Conservation (phyloP, 2,797 vertebrate genomes). For the Spheniscus humboldti region DNA sequence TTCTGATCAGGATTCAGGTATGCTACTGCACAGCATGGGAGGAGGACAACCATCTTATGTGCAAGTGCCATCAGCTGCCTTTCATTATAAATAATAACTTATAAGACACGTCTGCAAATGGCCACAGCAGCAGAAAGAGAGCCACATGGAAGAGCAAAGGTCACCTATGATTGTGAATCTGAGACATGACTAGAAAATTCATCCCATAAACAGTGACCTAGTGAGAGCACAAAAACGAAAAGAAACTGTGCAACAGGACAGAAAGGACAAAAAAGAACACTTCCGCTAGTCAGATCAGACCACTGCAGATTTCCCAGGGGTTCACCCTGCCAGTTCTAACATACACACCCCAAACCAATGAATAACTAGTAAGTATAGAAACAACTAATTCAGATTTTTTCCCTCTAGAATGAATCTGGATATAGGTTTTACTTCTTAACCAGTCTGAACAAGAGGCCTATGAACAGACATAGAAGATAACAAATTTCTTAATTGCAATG, state of each 20-base stretch:
- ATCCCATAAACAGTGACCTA: background rate
- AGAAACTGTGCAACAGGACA: background rate
- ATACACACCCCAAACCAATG: background rate
- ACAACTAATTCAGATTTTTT: background rate
- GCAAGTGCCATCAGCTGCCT: background rate
- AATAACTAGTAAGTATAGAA: background rate
- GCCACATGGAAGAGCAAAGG: conserved; percentile 20
- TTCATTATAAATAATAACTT: conserved; percentile 45
- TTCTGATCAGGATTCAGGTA: conserved; percentile 13
- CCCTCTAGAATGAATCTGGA: background rate
- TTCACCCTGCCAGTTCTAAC: background rate
- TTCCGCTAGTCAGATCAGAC: background rate
- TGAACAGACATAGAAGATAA: background rate
- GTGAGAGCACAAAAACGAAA: background rate
- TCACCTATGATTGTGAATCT: background rate
- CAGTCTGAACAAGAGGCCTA: background rate
- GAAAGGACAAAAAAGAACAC: background rate
- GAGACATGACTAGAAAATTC: conserved; percentile 32
- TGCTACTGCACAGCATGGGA: background rate
- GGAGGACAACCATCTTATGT: background rate
- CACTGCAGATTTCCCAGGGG: background rate
- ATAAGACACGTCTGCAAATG: background rate
- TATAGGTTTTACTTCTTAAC: background rate
- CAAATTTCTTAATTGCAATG: background rate
- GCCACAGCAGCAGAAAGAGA: background rate